Evolutionary conservation across 2,888 invertebrate species (phyloP), one percentile per base, ranked within the genome.

Genomic region (Chymomyza caudatula): DNA sequence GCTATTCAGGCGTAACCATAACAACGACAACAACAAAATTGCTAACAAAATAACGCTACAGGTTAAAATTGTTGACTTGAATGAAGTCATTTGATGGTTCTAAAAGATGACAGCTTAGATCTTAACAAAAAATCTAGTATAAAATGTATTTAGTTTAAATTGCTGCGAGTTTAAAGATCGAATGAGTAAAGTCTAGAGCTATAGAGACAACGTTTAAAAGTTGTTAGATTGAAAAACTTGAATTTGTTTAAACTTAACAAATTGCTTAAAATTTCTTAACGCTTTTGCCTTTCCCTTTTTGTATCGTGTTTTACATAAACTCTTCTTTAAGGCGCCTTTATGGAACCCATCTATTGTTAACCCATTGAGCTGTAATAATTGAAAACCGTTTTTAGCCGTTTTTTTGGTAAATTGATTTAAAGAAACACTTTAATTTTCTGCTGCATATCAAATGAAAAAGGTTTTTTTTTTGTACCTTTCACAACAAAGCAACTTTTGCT

Each of bases 1-100:
- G 67, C 67, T 56, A 62, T 54, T 78, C 71, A 78, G 68, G 77
- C 77, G 77, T 73, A 77, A 77, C 72, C 23, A 47, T 56, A 49
- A 44, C 60, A 43, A 51, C 57, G 63, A 61, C 63, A 58, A 23
- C 42, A 8, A 29, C 42, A 42, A 63, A 57, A 55, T 53, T 51
- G 20, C 11, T 51, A 20, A 20, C 20, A 13, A 51, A 51, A 20
- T 51, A 51, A 47, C n/a, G 6, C 3, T 17, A 51, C 51, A 51
- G 20, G 17, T 44, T 43, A 22, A 13, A 20, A 51, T 51, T 51
- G 51, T 20, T 20, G 19, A 20, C 44, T 44, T 22, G 37, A 47
- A 59, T 52, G 64, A 60, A 65, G 57, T 56, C 60, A 60, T 47
- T 19, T 17, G 19, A 47, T 15, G 15, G 17, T 47, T 47, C 47